Base-by-base conservation (phyloP, 2,797 vertebrate genomes). In the Sebastes aleutianus region DNA sequence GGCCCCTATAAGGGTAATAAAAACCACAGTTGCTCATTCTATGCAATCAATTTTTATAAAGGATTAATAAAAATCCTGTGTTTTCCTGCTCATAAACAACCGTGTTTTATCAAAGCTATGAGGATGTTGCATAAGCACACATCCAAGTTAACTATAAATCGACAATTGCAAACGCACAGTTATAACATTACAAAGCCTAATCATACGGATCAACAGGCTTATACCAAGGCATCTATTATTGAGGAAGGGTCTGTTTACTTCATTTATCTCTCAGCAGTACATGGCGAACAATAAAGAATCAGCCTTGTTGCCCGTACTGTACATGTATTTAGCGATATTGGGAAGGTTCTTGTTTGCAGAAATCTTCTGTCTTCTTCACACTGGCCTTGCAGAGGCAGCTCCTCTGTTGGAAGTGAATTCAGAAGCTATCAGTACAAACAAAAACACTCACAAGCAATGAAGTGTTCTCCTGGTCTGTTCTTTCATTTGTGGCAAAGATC, bases 31-130 rank as follows among this genome's bases (percentile, higher is more conserved):
- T 70, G 61, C 77, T 86, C 70, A 61, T 84, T 74, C 70, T 68
- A 76, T 72, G 83, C 78, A 62, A 81, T 89, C 20, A 20, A 85
- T 91, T 88, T 65, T 69, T 82, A 85, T 80, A 85, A 84, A 87
- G 31, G 43, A 71, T 90, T 85, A 31, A 78, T 85, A 86, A 82
- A 89, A 88, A 80, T 69, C 31, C 5, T 16, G 18, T 2, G 68
- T 86, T 90, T 89, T 89, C 78, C 31, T 43, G 39, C 72, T 85
- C 76, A 69, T 85, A 86, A 86, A 84, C 32, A 76, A 70, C 26
- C 29, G 66, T 70, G 78, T 88, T 80, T 63, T 86, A 85, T 81
- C 54, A 80, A 77, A 72, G 50, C 70, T 53, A 4, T 20, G 3
- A 72, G 70, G 59, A 39, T 53, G 65, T 80, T 85, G 26, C 59